Base-by-base conservation (phyloP, 2,888 invertebrate genomes). In the Sinopyrophorus schimmeli region DNA sequence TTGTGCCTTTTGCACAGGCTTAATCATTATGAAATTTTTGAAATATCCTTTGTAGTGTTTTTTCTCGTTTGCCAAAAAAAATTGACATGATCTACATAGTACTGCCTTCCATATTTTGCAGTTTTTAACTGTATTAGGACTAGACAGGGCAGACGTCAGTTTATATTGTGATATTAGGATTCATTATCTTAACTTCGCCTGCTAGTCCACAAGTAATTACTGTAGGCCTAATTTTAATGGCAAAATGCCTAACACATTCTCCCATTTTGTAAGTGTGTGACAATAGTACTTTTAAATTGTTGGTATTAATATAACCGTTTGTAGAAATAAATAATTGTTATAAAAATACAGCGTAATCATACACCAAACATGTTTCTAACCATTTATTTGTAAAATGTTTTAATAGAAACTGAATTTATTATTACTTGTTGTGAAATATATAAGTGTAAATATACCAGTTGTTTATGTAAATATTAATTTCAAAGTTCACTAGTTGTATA, bases 201-300 rank as follows among this genome's bases (percentile, higher is more conserved):
- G 47, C 44, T 40, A 28, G 44, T 50, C 44, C 23, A 55, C 50
- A 47, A 46, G 53, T 43, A 41, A 46, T 54, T 42, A 42, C 27
- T 58, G 27, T 52, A 51, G 58, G 55, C 57, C 57, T 56, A 58
- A 55, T 51, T 56, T 30, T 46, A 40, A 34, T 26, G 16, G 55
- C 52, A 51, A 54, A 54, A 55, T 47, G 47, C 46, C 54, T 57
- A 55, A 54, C 28, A 26, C 43, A 50, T 49, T 57, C 47, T 57
- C 54, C 59, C 53, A 53, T 43, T 60, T 62, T 63, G 59, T 65
- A 65, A 66, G 57, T 58, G 55, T 70, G 67, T 66, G 72, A 72
- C 71, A 71, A 72, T 72, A 72, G 72, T 66, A 71, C 71, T 71
- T 72, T 70, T 70, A 70, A 69, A 62, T 69, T 65, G 62, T 65